phyloP scores from a whole-genome alignment of 2,113 vertebrate genomes.

The Amphiprion percula region DNA sequence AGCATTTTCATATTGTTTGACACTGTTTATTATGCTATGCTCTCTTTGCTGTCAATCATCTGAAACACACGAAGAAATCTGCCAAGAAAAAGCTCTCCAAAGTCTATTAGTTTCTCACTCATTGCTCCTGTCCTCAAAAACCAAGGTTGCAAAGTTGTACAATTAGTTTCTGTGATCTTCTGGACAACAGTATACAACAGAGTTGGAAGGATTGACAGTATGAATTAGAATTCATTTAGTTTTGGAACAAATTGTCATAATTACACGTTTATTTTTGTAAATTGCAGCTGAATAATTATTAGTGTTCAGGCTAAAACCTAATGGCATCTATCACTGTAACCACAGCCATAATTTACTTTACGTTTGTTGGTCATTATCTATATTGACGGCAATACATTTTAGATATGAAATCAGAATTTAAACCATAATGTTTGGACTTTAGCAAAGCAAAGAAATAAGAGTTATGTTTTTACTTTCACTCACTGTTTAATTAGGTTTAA shows the following conservation, averaged over 20 bases:
- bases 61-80: not conserved
- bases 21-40: slow-evolving; percentile 8
- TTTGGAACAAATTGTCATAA: not conserved
- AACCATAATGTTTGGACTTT: slow-evolving; percentile 7
- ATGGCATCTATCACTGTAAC: not conserved
- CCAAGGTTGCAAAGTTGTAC: not conserved
- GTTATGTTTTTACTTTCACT: no score
- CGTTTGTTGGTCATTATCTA: not conserved
- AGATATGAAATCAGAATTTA: not conserved
- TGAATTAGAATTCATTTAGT: not conserved
- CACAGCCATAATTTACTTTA: not conserved
- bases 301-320: not conserved
- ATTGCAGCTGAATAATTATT: not conserved
- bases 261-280: not conserved
- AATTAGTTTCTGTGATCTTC: not conserved
- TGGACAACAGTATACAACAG: not conserved
- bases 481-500: no score
- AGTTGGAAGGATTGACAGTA: not conserved
- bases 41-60: slow-evolving; percentile 24
- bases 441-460: slow-evolving; percentile 17
- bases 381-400: not conserved
- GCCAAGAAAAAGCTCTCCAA: slow-evolving; percentile 2
- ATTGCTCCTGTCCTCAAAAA: not conserved
- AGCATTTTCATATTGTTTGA: not conserved
- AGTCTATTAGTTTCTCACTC: not conserved